phyloP scores from a whole-genome alignment of 2,113 vertebrate genomes.

The Prunella fulvescens region DNA sequence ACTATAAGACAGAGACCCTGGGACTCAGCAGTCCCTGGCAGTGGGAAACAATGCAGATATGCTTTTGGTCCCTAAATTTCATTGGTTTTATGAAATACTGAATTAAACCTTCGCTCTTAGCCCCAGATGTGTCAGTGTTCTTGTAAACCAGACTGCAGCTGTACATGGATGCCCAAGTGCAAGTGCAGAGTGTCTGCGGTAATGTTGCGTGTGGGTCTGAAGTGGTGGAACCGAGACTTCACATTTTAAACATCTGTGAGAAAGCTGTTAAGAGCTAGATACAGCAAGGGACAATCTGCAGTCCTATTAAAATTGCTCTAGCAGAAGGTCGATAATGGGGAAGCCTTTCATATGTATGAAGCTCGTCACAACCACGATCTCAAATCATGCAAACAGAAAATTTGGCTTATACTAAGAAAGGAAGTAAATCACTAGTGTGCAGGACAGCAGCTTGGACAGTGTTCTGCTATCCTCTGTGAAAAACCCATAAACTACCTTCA shows the following conservation, averaged over 20 bases:
- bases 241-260: not conserved
- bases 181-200: not conserved
- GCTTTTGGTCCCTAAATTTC: not conserved
- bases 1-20: not conserved
- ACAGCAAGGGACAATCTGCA: not conserved
- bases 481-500: not conserved
- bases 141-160: not conserved
- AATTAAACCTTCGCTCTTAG: not conserved
- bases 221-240: not conserved
- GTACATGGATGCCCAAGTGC: fast-evolving
- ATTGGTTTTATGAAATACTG: not conserved
- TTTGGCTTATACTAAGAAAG: not conserved
- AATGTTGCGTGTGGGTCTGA: not conserved
- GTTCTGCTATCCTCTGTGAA: not conserved
- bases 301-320: not conserved
- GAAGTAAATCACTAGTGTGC: not conserved
- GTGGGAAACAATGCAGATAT: not conserved
- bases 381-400: not conserved
- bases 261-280: not conserved
- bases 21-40: not conserved
- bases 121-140: not conserved
- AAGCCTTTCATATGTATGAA: not conserved
- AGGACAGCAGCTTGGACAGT: not conserved
- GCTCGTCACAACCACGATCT: not conserved
- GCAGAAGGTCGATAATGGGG: not conserved